Evolutionary conservation across 2,888 invertebrate species (phyloP), one percentile per base, ranked within the genome.

Genomic region (Shargacucullia verbasci): DNA sequence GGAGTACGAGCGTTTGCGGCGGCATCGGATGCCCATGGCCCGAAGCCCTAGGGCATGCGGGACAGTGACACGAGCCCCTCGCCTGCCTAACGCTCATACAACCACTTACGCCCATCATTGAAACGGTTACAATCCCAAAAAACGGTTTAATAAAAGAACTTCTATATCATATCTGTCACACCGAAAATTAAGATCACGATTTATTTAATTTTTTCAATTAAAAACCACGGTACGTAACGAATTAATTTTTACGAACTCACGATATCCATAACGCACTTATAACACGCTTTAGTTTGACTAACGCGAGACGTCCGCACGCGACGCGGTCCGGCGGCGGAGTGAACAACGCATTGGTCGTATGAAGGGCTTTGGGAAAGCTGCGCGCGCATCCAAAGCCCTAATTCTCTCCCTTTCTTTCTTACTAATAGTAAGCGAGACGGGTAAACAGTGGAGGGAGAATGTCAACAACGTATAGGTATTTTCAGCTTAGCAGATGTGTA

Each of bases 51-150:
- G 94, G 94, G 79, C 94, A 94, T n/a, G 92, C 92, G 45, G 92
- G 92, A 76, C 94, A 94, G 79, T 95, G 95, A 82, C 95, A 95
- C 78, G 94, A 90, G 72, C 94, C 94, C 89, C 95, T 90, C 72
- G 91, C 89, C 84, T 85, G 87, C 88, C 94, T 86, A 78, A 95
- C 95, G 92, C 95, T 95, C 88, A 93, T 87, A 80, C 90, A 95
- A 87, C 93, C 94, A 88, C 94, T 92, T 70, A 94, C 93, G 76
- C 94, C 94, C 94, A 94, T 94, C 92, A 93, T 92, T 83, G 81
- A 87, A 79, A 76, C 79, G 77, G 72, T 76, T 83, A 60, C 37
- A 69, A 74, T 77, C 72, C 63, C 55, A 71, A 74, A 31, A 48
- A 59, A 35, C 50, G 46, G 43, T 68, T 72, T 55, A 60, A 68